A percentile compares a stretch with the other conserved stretches of the same genome.
Evolutionary conservation across 2,113 vertebrate genomes (phyloP).

Genomic region (Xenus cinereus): DNA sequence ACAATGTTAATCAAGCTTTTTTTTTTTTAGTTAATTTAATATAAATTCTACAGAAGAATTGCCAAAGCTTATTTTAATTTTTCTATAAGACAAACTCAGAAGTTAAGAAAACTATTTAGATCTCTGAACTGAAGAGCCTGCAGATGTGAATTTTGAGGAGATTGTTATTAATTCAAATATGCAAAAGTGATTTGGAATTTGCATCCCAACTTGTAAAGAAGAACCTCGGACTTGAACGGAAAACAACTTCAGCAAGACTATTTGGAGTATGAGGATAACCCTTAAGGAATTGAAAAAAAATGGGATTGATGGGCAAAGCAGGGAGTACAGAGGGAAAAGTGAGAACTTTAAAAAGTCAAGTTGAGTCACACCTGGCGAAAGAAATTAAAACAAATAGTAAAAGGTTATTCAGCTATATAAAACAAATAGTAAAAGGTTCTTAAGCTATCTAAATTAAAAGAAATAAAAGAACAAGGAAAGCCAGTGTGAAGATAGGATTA

Average conservation of each 20-base stretch:
- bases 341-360: constrained; percentile 23
- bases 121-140: neutral
- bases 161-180: neutral
- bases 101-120: neutral
- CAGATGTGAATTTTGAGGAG: neutral
- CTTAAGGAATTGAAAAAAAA: neutral
- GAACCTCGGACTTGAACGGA: neutral
- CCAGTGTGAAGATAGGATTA: constrained; percentile 7
- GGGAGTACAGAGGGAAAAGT: neutral
- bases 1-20: neutral
- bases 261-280: neutral
- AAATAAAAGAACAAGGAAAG: constrained; percentile 1
- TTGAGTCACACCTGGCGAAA: neutral
- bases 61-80: neutral
- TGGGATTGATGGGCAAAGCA: neutral
- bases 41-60: neutral
- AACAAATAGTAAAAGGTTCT: constrained; percentile 44
- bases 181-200: neutral
- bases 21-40: neutral
- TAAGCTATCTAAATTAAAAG: constrained; percentile 17
- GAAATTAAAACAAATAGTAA: constrained; percentile 61
- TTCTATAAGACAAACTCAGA: neutral
- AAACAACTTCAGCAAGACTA: neutral
- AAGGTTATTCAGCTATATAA: constrained; percentile 50
- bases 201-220: neutral